Conservation (phyloP, 2,888 invertebrate species). For the Pristionchus japonicus region DNA sequence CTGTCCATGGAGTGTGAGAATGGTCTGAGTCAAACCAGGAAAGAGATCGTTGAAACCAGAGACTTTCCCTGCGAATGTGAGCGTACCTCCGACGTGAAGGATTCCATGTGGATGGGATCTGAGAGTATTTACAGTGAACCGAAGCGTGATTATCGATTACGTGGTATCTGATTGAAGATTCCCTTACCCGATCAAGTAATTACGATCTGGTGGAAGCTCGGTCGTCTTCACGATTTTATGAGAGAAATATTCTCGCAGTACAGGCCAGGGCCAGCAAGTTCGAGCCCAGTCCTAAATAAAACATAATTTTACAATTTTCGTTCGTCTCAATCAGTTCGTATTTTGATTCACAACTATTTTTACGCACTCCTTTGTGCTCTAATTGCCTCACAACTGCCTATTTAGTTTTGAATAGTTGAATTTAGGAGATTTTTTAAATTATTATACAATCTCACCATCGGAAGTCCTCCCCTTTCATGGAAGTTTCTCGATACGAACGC, state of each 20-base stretch:
- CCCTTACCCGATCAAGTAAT: constrained; percentile 34
- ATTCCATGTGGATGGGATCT: constrained; percentile 43
- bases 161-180: not conserved
- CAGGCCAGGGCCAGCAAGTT: constrained; percentile 21
- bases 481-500: not conserved
- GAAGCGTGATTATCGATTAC: not conserved
- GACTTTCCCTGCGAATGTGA: constrained; percentile 27
- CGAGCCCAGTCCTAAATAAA: constrained; percentile 6
- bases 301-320: not conserved
- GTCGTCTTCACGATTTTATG: constrained; percentile 44
- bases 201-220: constrained; percentile 30
- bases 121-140: too few species aligned
- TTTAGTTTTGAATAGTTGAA: too few species aligned
- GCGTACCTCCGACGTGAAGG: constrained; percentile 17
- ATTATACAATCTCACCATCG: not conserved
- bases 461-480: not conserved
- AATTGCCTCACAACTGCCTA: too few species aligned
- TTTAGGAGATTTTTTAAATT: too few species aligned
- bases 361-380: too few species aligned
- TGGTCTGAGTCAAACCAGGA: not conserved
- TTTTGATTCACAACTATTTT: too few species aligned
- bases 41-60: constrained; percentile 43
- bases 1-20: constrained; percentile 26
- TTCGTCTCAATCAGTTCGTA: too few species aligned
- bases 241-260: constrained; percentile 29